Evolutionary conservation across 2,113 vertebrate species (phyloP), one percentile per base, ranked within the genome.

Genomic region (Anarhynchus alexandrinus): DNA sequence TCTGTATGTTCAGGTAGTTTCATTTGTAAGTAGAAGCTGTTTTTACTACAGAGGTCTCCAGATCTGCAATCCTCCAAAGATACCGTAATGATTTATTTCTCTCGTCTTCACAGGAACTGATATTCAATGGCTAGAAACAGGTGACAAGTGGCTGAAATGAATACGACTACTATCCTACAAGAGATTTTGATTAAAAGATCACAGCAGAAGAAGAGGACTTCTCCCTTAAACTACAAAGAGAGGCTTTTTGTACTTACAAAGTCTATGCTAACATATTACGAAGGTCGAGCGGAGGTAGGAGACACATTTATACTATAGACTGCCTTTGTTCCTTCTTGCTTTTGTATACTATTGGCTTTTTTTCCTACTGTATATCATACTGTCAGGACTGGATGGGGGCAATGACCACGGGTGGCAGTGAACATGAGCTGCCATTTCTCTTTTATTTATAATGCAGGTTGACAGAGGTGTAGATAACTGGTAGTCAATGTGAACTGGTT

Each of bases 171-270:
- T 96, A 98, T 99, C 88, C 96, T 99, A 83, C 99, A 99, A 97
- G 99, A 99, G 97, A 98, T 96, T 97, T 97, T 99, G 96, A 99
- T 99, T 97, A 99, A 99, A 98, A 98, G 99, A 26, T 99, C 99
- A 6, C 99, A 99, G 94, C 99, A 99, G 98, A 99, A 99, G 98
- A 99, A 98, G 97, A 98, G 98, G 91, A 99, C 99, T 19, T 99
- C 99, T 11, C 99, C 99, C 1, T 98, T 99, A 86, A 99, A 99
- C 98, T 99, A 99, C 96, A 99, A 99, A 96, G 99, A 99, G 93
- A 98, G 99, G 49, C 98, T 99, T 94, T 99, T 99, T 72, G 98
- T 99, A 15, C 98, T 99, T 54, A 99, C 99, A 13, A 98, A 98
- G 92, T 98, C 97, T 59, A 91, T 95, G 94, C 96, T 99, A 73